Evolutionary conservation across 2,888 invertebrate species (phyloP).

Genomic region (Epirrita christyi): DNA sequence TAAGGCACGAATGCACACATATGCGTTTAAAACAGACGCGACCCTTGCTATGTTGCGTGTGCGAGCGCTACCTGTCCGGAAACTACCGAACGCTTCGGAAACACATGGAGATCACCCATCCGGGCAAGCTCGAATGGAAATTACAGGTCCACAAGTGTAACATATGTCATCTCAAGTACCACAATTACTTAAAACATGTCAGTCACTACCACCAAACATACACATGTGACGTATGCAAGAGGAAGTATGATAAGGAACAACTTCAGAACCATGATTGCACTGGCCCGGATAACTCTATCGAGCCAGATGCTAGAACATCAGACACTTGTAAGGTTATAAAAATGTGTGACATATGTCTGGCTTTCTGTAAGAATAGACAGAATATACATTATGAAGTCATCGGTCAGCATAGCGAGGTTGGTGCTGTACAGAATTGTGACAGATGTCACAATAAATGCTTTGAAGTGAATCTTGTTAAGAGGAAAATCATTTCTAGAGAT

Average conservation of each 20-base stretch:
- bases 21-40: conserved; percentile 30
- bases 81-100: conserved; percentile 15
- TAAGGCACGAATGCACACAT: conserved; percentile 53
- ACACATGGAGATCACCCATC: conserved; percentile 19
- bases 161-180: conserved; percentile 13
- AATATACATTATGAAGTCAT: conserved; percentile 39
- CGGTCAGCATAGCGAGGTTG: conserved; percentile 34
- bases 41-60: conserved; percentile 43
- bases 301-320: neutral
- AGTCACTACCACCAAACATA: conserved; percentile 9
- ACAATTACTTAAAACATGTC: conserved; percentile 28
- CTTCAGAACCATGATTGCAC: neutral
- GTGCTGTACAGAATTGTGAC: conserved; percentile 39
- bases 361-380: conserved; percentile 43
- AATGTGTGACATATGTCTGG: conserved; percentile 51
- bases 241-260: neutral
- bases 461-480: conserved; percentile 46
- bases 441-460: conserved; percentile 46
- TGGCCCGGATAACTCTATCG: neutral
- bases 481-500: conserved; percentile 4
- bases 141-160: conserved; percentile 2
- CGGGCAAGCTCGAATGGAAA: neutral
- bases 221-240: neutral
- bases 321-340: conserved; percentile 2
- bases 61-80: conserved; percentile 48